phyloP scores from a whole-genome alignment of 53 echinoderm and acorn worm genomes.

The Apostichopus leukothele region DNA sequence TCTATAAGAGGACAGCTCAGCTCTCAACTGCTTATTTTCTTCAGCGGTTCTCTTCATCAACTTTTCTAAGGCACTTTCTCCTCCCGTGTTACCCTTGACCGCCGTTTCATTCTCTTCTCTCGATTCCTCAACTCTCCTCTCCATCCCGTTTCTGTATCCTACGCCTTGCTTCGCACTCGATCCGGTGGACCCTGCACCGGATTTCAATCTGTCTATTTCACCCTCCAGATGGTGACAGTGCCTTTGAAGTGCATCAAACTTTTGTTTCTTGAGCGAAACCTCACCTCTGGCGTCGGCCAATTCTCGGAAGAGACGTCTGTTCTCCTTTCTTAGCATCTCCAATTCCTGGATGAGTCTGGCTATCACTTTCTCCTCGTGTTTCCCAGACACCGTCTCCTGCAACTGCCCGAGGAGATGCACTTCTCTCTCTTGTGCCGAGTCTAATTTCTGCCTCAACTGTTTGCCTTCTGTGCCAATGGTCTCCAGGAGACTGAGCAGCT shows the following conservation, averaged over 20 bases:
- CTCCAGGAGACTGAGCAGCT: conserved; percentile 75
- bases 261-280: conserved; percentile 59
- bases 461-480: conserved; percentile 78
- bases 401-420: conserved; percentile 52
- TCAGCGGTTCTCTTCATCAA: background rate
- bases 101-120: conserved; percentile 58
- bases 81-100: background rate
- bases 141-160: background rate
- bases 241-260: conserved; percentile 59
- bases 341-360: conserved; percentile 83
- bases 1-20: conserved; percentile 19
- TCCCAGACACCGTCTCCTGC: conserved; percentile 48
- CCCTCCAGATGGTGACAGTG: conserved; percentile 59
- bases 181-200: background rate
- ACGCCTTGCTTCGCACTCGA: background rate
- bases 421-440: conserved; percentile 74
- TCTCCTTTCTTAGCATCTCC: conserved; percentile 90
- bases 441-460: conserved; percentile 75
- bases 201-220: conserved; percentile 61
- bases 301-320: conserved; percentile 77
- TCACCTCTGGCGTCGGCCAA: conserved; percentile 68
- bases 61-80: conserved; percentile 47
- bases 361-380: conserved; percentile 80
- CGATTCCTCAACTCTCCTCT: background rate
- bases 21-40: conserved; percentile 43